Evolutionary conservation across 2,113 vertebrate species (phyloP).

Genomic region (Sapayoa aenigma): DNA sequence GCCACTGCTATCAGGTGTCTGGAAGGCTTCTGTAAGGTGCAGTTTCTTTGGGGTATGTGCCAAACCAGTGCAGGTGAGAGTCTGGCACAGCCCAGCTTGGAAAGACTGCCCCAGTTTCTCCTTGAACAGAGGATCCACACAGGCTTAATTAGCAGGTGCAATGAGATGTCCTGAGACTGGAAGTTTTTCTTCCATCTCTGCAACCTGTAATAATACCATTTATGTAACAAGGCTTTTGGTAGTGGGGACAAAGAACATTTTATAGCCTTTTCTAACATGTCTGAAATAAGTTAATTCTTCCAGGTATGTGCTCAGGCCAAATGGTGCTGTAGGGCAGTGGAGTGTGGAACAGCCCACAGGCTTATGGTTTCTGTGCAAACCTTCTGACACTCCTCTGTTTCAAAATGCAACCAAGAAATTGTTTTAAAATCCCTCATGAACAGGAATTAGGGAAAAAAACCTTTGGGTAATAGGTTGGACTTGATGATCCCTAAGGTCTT

Average conservation of each 20-base stretch:
- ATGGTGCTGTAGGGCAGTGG: neutral
- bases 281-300: neutral
- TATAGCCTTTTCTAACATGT: neutral
- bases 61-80: neutral
- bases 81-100: neutral
- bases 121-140: neutral
- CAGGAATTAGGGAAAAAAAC: neutral
- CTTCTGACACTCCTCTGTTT: neutral
- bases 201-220: neutral
- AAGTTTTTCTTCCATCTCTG: neutral
- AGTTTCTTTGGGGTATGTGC: neutral
- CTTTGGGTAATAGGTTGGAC: neutral
- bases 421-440: neutral
- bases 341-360: neutral
- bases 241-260: neutral
- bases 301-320: neutral
- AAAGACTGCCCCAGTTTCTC: neutral
- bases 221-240: neutral
- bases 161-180: neutral
- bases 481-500: no score
- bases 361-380: neutral
- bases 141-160: neutral
- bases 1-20: neutral
- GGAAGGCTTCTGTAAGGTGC: neutral
- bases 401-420: neutral